Conservation (phyloP, 2,113 vertebrate genomes). For the Danio rerio region GRCz12tu NC_133189.1:2539001-2539500, state of each 20-base stretch:
- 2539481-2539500: conserved; percentile 27
- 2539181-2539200: no score
- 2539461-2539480: background rate
- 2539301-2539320: conserved; percentile 48
- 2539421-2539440: conserved; percentile 32
- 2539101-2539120: no score
- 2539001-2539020: no score
- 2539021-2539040: no score
- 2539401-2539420: conserved; percentile 28
- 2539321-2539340: conserved; percentile 49
- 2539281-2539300: background rate
- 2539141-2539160: no score
- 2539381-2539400: conserved; percentile 53
- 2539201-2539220: background rate
- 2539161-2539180: no score
- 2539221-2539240: no score
- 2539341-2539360: conserved; percentile 54
- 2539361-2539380: conserved; percentile 63
- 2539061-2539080: no score
- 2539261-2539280: background rate
- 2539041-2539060: no score
- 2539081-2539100: no score
- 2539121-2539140: no score
- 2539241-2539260: conserved; percentile 17
- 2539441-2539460: conserved; percentile 31